A percentile compares a stretch with the other conserved stretches of the same genome.
Conservation (phyloP, 2,888 invertebrate species). For the Subacronicta megacephala region DNA sequence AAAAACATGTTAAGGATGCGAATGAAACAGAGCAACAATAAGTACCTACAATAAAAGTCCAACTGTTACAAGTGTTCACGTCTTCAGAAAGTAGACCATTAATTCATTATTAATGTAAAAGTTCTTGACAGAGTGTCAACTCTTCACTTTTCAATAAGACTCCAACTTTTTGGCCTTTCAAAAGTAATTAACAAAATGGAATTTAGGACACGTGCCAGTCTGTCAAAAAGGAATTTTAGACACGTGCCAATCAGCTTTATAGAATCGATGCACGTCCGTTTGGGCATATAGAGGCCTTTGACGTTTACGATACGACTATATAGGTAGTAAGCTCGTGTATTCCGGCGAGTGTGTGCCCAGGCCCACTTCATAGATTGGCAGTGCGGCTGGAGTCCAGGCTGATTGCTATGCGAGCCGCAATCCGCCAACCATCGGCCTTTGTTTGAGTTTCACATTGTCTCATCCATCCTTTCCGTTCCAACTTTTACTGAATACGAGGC, state of each 20-base stretch:
- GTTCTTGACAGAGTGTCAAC: constrained; percentile 4
- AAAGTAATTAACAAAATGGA: constrained; percentile 3
- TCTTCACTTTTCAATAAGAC: neutral
- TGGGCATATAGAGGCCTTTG: constrained; percentile 32
- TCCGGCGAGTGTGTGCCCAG: constrained; percentile 30
- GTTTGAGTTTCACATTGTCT: constrained; percentile 82
- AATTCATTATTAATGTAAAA: constrained; percentile 2
- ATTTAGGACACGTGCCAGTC: constrained; percentile 33
- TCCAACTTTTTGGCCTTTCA: constrained; percentile 3
- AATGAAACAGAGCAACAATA: too few species aligned
- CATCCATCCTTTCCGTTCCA: constrained; percentile 71
- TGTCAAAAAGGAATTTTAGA: constrained; percentile 14
- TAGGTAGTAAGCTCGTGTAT: constrained; percentile 18
- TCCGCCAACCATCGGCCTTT: constrained; percentile 74
- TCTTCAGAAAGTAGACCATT: neutral
- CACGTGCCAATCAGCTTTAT: constrained; percentile 40
- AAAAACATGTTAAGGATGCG: too few species aligned
- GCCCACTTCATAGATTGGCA: constrained; percentile 60
- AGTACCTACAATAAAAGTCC: neutral
- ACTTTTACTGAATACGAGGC: constrained; percentile 72
- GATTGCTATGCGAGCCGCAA: constrained; percentile 83
- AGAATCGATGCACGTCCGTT: constrained; percentile 45
- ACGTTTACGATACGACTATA: constrained; percentile 18
- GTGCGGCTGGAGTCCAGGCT: constrained; percentile 62
- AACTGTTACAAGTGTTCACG: neutral